Evolutionary conservation across 2,888 invertebrate species (phyloP).

Genomic region (Drosophila leonis): DNA sequence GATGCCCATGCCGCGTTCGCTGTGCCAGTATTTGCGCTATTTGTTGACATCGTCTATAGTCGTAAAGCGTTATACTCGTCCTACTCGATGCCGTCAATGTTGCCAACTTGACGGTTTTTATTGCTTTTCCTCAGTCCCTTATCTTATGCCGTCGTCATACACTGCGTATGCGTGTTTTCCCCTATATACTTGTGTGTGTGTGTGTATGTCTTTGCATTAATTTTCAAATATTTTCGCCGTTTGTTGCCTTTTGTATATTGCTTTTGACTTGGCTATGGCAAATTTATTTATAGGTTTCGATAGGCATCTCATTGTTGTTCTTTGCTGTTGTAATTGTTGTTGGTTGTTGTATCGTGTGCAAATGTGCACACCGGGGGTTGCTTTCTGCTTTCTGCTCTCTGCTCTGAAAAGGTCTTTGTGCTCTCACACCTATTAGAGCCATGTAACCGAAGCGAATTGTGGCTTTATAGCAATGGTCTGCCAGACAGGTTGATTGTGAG

Average conservation of each 20-base stretch:
- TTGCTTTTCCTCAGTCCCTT: constrained; percentile 51
- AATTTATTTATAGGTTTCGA: constrained; percentile 66
- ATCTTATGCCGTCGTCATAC: constrained; percentile 31
- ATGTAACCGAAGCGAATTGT: constrained; percentile 18
- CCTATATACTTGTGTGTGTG: constrained; percentile 28
- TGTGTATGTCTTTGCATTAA: constrained; percentile 55
- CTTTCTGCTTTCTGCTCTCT: constrained; percentile 11
- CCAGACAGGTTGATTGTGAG: background rate
- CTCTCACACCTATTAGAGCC: constrained; percentile 13
- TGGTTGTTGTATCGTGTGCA: constrained; percentile 16
- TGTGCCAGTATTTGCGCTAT: constrained; percentile 52
- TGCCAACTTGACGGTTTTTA: constrained; percentile 63
- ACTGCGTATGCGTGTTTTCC: constrained; percentile 57
- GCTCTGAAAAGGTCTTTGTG: constrained; percentile 12
- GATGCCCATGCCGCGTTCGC: constrained; percentile 11
- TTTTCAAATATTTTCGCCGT: constrained; percentile 59
- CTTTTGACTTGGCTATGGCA: constrained; percentile 54
- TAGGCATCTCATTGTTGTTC: constrained; percentile 60
- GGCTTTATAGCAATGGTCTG: constrained; percentile 8
- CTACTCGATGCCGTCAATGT: constrained; percentile 52
- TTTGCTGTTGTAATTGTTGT: constrained; percentile 45
- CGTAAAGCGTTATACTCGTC: constrained; percentile 34
- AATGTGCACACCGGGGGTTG: constrained; percentile 33
- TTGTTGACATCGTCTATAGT: constrained; percentile 60
- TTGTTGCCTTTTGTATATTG: constrained; percentile 41